phyloP scores from a whole-genome alignment of 2,888 invertebrate species.

The Eristalinus aeneus region DNA sequence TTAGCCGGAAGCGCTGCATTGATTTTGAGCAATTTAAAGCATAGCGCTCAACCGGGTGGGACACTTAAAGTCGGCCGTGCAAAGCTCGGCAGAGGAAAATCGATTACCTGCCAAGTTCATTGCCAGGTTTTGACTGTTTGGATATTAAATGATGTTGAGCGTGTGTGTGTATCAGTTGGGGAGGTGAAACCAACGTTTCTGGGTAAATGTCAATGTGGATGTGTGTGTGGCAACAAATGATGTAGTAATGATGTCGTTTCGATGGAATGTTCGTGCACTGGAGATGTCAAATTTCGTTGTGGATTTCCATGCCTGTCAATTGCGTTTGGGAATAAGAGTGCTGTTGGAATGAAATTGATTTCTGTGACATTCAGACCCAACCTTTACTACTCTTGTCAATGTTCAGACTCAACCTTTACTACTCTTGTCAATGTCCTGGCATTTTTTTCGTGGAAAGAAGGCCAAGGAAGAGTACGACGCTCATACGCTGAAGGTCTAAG shows the following conservation, averaged over 20 bases:
- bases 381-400: too few relatives aligned
- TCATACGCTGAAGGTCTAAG: too few relatives aligned
- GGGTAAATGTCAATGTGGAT: neutral
- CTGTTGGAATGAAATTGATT: too few relatives aligned
- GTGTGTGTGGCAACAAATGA: neutral
- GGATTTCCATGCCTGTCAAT: neutral
- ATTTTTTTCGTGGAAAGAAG: too few relatives aligned
- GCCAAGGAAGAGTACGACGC: too few relatives aligned
- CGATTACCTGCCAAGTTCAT: constrained; percentile 33
- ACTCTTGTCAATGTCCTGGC: too few relatives aligned
- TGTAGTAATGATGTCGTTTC: neutral
- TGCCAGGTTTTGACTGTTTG: neutral
- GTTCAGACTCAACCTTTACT: too few relatives aligned
- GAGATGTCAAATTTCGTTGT: neutral
- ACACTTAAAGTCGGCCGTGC: neutral
- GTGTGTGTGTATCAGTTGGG: neutral
- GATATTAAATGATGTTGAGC: neutral
- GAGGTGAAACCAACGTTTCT: neutral
- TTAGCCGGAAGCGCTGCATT: neutral
- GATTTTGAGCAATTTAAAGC: constrained; percentile 15
- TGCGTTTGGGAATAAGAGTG: neutral
- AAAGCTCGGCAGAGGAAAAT: constrained; percentile 3
- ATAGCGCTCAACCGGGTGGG: neutral
- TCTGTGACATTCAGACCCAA: too few relatives aligned
- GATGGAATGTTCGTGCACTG: neutral